Percentiles rank a stretch among this genome's conserved stretches.
Conservation (phyloP, 2,888 invertebrate species). For the Volucella inanis region DNA sequence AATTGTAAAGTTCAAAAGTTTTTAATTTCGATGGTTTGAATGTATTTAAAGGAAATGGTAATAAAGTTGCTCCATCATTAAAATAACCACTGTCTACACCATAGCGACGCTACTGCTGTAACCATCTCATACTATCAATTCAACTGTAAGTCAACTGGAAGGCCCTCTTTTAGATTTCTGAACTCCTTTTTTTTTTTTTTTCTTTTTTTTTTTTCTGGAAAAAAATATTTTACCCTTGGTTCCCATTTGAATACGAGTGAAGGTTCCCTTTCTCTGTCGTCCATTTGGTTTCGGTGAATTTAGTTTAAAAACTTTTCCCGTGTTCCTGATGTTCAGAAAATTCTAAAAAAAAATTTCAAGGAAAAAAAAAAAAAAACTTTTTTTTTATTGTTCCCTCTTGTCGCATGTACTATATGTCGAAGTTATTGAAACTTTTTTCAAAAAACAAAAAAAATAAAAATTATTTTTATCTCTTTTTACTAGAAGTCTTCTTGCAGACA, state of each 20-base stretch:
- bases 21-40: too few species aligned
- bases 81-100: not conserved
- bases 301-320: slow-evolving; percentile 36
- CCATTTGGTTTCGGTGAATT: not conserved
- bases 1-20: too few species aligned
- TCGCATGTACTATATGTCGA: slow-evolving; percentile 71
- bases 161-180: slow-evolving; percentile 7
- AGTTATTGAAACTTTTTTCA: slow-evolving; percentile 71
- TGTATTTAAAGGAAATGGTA: too few species aligned
- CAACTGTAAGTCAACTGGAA: slow-evolving; percentile 37
- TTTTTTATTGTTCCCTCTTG: slow-evolving; percentile 69
- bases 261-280: not conserved
- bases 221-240: slow-evolving; percentile 17
- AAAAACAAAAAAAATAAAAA: slow-evolving; percentile 30
- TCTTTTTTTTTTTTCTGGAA: too few species aligned
- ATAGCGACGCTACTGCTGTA: slow-evolving; percentile 4
- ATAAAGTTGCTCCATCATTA: not conserved
- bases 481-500: slow-evolving; percentile 49
- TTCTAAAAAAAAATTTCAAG: slow-evolving; percentile 14
- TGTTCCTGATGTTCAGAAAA: slow-evolving; percentile 33
- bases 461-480: slow-evolving; percentile 43
- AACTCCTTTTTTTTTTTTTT: not conserved
- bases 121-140: slow-evolving; percentile 37
- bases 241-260: slow-evolving; percentile 36
- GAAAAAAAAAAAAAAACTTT: slow-evolving; percentile 15